A percentile compares a stretch with the other conserved stretches of the same genome.
Evolutionary conservation across 2,113 vertebrate species (phyloP).

Genomic region (Phalacrocorax aristotelis): DNA sequence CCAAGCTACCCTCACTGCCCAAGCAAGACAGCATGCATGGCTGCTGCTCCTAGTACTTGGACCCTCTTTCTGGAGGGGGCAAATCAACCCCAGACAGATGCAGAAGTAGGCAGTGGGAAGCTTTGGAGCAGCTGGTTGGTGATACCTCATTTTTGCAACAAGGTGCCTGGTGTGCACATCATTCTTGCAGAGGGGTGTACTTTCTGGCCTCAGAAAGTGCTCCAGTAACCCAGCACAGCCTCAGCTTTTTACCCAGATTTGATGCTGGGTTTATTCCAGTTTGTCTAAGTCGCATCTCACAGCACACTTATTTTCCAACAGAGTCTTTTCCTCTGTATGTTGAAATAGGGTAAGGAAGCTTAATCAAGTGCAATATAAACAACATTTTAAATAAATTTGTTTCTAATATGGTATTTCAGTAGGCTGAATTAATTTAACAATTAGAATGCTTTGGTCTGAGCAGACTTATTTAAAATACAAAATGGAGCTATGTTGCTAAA

Average conservation of each 20-base stretch:
- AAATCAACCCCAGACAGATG: neutral
- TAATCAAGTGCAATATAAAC: neutral
- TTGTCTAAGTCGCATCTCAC: neutral
- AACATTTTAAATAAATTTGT: neutral
- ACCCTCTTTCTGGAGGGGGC: neutral
- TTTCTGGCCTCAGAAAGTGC: neutral
- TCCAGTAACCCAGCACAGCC: rapidly evolving
- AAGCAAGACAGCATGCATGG: neutral
- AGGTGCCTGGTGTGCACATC: rapidly evolving
- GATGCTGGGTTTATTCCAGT: neutral
- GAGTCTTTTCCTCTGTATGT: neutral
- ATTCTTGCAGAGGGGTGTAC: neutral
- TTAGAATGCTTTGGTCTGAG: neutral
- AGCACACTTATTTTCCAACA: neutral
- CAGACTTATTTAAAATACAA: neutral
- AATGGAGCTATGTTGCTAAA: neutral
- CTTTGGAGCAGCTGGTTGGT: neutral
- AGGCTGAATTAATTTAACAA: neutral
- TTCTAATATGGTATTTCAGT: neutral
- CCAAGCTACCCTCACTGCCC: neutral
- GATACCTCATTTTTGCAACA: neutral
- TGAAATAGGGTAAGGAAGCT: neutral
- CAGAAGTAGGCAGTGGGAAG: neutral
- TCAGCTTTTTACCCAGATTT: neutral
- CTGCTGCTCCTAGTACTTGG: neutral